Base-by-base conservation (phyloP, 2,888 invertebrate genomes). In the Cheilosia urbana region DNA sequence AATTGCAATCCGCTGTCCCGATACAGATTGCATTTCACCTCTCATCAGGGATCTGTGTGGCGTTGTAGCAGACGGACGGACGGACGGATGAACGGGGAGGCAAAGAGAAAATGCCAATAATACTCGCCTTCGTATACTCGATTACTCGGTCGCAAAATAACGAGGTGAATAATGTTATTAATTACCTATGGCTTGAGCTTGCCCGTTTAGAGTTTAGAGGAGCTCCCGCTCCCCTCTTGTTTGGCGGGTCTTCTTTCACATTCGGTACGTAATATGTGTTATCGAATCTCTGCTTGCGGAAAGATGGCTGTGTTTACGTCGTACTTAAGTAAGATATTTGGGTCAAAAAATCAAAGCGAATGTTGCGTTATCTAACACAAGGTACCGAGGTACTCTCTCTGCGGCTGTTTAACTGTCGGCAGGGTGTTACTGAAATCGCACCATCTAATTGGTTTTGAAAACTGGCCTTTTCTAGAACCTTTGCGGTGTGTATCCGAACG, bases 311-410 rank as follows among this genome's bases (percentile, higher is more conserved):
- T 63, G 60, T 69, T 42, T 55, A 47, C 34, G 2, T 21, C 51
- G 24, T 51, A n/a, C 51, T 51, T 37, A 21, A 15, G 13, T 47
- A 30, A 17, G 19, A 57, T 55, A 77, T 85, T 68, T 77, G 72
- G 85, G 85, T 81, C 81, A 81, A 42, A 71, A 60, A 76, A 80
- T 80, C 42, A 73, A 79, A 73, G 68, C 62, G 40, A 77, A 68
- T 47, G 72, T 78, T 62, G 55, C 62, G 79, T 65, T 69, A 71
- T 79, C 84, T 69, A 11, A 68, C 60, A 63, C 72, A 55, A 60
- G 62, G 63, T 57, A 73, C 53, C 60, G 66, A 68, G 53, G 51
- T 37, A 66, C 27, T n/a, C 34, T 30, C 7, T 19, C 11, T 24
- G 13, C 30, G 27, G 13, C 2, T 24, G 13, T 49, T 63, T 45